These are phyloP conservation scores for Otis tarda DNA, from an alignment of 2,113 vertebrate genomes.

Conservation along the genomic window DNA sequence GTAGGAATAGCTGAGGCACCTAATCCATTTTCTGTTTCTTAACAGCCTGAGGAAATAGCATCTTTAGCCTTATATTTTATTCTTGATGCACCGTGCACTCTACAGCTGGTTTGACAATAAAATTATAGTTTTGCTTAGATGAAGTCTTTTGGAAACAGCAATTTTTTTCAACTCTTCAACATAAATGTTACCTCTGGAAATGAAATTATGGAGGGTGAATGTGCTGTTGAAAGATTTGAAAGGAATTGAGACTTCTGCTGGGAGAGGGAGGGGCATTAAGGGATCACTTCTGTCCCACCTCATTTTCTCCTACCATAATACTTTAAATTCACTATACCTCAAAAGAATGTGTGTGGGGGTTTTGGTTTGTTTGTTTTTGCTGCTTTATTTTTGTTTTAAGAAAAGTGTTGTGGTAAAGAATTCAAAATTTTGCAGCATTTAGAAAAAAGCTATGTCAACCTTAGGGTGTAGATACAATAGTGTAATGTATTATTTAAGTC, in stretches of 20 bases:
- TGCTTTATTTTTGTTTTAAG: not conserved
- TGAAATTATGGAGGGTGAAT: not conserved
- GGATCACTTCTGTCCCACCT: not conserved
- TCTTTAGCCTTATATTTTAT: conserved; percentile 41
- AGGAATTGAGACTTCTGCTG: not conserved
- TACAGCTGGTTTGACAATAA: conserved; percentile 12
- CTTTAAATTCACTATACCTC: not conserved
- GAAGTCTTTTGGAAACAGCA: conserved; percentile 15
- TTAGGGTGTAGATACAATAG: not conserved
- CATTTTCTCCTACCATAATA: not conserved
- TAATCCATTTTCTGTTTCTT: conserved; percentile 12
- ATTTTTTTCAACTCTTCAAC: conserved; percentile 10
- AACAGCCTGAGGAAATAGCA: not conserved
- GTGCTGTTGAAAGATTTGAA: not conserved
- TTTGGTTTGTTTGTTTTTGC: not conserved
- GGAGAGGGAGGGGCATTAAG: not conserved
- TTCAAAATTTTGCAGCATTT: not conserved
- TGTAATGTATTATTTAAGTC: not conserved
- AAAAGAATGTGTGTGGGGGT: not conserved
- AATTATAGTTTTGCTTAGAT: conserved; percentile 35
- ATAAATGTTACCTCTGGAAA: conserved; percentile 13
- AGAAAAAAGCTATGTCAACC: not conserved
- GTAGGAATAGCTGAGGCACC: not conserved
- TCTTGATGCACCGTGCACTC: not conserved
- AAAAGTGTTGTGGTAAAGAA: not conserved